Conservation (phyloP, 2,113 vertebrate genomes). For the Saguinus imperator region DNA sequence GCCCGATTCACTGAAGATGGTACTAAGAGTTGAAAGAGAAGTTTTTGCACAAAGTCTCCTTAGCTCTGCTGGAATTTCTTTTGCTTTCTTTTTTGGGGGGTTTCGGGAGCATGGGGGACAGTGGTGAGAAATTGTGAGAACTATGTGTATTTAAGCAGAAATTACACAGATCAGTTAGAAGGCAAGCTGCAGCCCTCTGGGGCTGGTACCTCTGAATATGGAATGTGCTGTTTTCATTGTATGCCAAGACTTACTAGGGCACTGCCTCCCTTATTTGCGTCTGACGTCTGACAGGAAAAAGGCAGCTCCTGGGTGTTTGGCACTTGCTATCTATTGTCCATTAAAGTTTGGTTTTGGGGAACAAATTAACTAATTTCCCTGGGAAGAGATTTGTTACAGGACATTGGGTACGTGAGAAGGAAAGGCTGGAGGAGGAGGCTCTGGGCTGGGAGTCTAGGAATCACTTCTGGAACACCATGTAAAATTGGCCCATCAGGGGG, state of each 20-base stretch:
- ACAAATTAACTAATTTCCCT: neutral
- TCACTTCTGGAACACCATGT: neutral
- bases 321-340: neutral
- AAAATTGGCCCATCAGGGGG: neutral
- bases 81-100: rapidly evolving
- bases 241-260: neutral
- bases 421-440: neutral
- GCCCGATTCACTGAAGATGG: neutral
- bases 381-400: neutral
- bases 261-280: neutral
- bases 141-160: neutral
- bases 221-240: neutral
- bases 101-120: neutral
- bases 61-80: neutral
- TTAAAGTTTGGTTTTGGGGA: neutral
- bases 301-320: neutral
- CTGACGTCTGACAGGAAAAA: neutral
- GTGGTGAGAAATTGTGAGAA: neutral
- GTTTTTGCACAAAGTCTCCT: neutral
- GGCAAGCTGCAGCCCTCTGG: neutral
- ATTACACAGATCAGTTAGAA: neutral
- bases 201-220: neutral
- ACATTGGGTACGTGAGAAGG: neutral
- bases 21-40: neutral
- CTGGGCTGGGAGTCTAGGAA: neutral